Conservation (phyloP, 1,140 invertebrate species). For the Calliphora vicina region DNA sequence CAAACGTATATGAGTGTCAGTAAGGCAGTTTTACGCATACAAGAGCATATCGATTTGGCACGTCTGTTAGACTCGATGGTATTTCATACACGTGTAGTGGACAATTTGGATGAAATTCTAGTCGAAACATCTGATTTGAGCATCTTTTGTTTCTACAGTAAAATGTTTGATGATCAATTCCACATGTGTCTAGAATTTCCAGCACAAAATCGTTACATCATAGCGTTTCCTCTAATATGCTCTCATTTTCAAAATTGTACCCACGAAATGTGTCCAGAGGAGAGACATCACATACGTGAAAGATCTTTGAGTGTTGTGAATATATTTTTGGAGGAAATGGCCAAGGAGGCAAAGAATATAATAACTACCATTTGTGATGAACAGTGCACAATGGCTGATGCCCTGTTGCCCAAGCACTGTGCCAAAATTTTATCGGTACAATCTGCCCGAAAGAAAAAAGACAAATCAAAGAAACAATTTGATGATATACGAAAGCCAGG, state of each 20-base stretch:
- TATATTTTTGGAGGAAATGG: conserved; percentile 98
- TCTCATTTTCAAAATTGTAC: conserved; percentile 98
- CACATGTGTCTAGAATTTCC: conserved; percentile 99
- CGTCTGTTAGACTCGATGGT: conserved; percentile 93
- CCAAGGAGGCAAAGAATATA: conserved; percentile 98
- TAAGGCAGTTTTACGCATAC: conserved; percentile 82
- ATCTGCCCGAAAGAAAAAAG: conserved; percentile 91
- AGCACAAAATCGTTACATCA: conserved; percentile 96
- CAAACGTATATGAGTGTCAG: conserved; percentile 92
- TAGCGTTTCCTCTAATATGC: conserved; percentile 97
- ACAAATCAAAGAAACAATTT: conserved; percentile 86
- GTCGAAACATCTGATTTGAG: conserved; percentile 97
- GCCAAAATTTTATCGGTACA: conserved; percentile 87
- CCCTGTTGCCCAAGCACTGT: conserved; percentile 94
- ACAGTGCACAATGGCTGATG: conserved; percentile 93
- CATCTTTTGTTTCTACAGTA: conserved; percentile 96
- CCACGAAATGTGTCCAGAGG: conserved; percentile 98
- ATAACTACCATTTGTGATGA: conserved; percentile 98
- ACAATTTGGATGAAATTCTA: conserved; percentile 95
- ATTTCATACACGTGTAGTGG: conserved; percentile 98
- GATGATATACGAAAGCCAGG: conserved; percentile 90
- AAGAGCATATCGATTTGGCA: conserved; percentile 88
- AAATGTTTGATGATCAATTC: conserved; percentile 97
- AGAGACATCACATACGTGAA: conserved; percentile 95
- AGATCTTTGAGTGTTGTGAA: conserved; percentile 96